A percentile compares a stretch with the other conserved stretches of the same genome.
Evolutionary conservation across 2,113 vertebrate species (phyloP).

Genomic region (Neotragus moschatus): DNA sequence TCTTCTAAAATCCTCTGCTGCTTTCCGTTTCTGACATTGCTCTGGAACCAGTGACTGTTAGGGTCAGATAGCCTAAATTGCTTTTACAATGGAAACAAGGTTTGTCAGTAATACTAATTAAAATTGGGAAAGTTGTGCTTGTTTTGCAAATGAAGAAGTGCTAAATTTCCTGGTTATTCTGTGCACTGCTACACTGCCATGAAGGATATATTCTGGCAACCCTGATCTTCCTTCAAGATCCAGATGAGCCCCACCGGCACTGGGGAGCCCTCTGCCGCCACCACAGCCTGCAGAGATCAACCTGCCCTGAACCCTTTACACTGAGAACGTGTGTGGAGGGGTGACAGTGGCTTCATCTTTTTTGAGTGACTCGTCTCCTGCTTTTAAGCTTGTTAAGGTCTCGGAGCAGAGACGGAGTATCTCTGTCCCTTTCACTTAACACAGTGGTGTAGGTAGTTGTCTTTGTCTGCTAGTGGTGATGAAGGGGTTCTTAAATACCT

Average conservation of each 20-base stretch:
- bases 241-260: neutral
- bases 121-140: neutral
- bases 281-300: neutral
- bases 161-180: neutral
- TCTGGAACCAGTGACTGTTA: neutral
- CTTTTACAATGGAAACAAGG: neutral
- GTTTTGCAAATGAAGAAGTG: neutral
- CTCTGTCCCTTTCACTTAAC: neutral
- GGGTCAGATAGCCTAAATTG: neutral
- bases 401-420: neutral
- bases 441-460: neutral
- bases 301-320: neutral
- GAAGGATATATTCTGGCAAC: neutral
- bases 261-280: neutral
- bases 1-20: neutral
- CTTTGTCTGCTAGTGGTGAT: neutral
- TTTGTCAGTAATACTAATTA: neutral
- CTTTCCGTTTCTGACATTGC: neutral
- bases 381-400: neutral
- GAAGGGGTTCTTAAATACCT: neutral
- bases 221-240: neutral
- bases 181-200: neutral
- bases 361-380: neutral
- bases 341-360: neutral
- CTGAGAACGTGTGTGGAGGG: neutral